phyloP scores from a whole-genome alignment of 2,797 vertebrate genomes.

The Calcarius lapponicus region DNA sequence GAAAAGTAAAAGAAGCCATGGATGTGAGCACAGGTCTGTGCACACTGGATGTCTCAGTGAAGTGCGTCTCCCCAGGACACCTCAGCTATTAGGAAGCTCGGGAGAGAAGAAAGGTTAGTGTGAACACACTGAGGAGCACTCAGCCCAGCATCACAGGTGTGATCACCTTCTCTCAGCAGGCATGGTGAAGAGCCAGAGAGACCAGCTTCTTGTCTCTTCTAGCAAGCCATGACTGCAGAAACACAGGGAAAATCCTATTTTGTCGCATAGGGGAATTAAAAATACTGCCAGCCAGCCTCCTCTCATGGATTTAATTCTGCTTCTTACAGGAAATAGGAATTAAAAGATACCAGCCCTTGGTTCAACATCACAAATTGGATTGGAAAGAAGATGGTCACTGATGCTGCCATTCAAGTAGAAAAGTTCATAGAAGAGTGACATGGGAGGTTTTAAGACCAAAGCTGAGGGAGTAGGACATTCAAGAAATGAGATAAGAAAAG shows the following conservation, averaged over 20 bases:
- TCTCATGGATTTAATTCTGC: background rate
- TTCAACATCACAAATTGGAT: background rate
- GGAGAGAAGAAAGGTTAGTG: no score
- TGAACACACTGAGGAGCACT: background rate
- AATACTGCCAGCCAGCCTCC: background rate
- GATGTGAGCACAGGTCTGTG: accelerated
- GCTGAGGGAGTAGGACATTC: background rate
- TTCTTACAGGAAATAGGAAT: background rate
- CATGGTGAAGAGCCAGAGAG: background rate
- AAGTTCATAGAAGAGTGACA: background rate
- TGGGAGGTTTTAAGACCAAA: background rate
- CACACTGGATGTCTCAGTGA: background rate
- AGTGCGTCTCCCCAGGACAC: background rate
- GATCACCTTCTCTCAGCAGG: accelerated
- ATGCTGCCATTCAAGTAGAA: background rate
- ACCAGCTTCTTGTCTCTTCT: background rate
- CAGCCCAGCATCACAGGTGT: accelerated
- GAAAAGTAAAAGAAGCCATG: background rate
- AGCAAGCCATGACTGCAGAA: background rate
- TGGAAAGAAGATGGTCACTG: background rate
- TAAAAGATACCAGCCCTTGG: background rate
- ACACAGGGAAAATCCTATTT: background rate
- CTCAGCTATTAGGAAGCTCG: background rate
- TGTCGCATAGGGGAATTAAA: background rate
- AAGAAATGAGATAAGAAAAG: background rate